Conservation (phyloP, 2,888 invertebrate species). For the Caenorhabditis wallacei region DNA sequence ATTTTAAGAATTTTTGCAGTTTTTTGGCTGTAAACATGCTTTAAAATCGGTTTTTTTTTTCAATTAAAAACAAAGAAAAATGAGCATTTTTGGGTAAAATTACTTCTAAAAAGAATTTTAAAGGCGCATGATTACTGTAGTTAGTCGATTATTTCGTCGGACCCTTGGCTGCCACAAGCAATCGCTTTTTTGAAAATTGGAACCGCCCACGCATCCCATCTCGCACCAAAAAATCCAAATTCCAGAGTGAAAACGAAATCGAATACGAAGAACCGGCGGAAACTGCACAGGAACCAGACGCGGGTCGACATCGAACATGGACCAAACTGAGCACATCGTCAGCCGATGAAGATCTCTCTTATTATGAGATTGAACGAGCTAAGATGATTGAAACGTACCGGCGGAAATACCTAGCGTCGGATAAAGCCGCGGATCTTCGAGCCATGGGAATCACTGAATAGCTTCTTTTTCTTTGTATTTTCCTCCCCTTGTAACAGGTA, state of each 20-base stretch:
- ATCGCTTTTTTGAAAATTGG: no score
- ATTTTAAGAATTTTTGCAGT: no score
- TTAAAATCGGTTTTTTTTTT: no score
- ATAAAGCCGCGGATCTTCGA: constrained; percentile 67
- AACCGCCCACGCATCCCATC: no score
- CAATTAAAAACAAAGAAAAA: no score
- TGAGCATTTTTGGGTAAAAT: no score
- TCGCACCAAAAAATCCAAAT: no score
- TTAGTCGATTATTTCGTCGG: no score
- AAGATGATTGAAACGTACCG: constrained; percentile 73
- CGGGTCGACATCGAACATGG: constrained; percentile 44
- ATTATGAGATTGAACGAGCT: constrained; percentile 60
- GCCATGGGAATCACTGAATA: constrained; percentile 61
- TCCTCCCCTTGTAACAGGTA: constrained; percentile 11
- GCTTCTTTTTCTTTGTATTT: constrained; percentile 4
- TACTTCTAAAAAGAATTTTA: no score
- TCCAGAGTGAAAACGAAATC: constrained; percentile 67
- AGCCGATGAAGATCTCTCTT: constrained; percentile 43
- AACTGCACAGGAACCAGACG: constrained; percentile 36
- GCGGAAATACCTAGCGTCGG: constrained; percentile 66
- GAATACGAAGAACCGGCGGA: constrained; percentile 54
- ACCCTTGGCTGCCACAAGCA: no score
- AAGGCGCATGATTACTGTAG: no score
- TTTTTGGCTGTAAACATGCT: no score
- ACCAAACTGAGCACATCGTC: constrained; percentile 43